Base-by-base conservation (phyloP, 2,797 vertebrate species). In the Nannoperca australis region DNA sequence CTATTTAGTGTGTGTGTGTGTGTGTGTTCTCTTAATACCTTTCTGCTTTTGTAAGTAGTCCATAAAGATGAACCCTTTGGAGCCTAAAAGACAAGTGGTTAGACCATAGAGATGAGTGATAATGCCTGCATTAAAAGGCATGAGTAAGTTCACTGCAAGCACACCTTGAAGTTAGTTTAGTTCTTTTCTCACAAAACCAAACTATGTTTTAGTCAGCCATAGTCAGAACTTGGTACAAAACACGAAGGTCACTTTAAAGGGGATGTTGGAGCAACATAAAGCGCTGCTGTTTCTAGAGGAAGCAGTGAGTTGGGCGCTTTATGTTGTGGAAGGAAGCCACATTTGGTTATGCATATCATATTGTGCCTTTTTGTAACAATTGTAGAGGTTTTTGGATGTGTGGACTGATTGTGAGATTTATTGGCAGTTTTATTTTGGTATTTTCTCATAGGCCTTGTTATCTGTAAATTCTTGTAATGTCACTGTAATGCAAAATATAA, bases 311-410 rank as follows among this genome's bases (percentile, higher is more conserved):
- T 54, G 49, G 56, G 66, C 51, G 71, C 27, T 62, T 54, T 24
- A 42, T 66, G 54, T 58, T 70, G 76, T 79, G 62, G 63, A 73
- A 24, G 61, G 40, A 82, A 78, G 77, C 72, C 81, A 88, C 55
- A 2, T 81, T 82, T 70, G 61, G 59, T 91, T 85, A 87, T 85
- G 77, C 89, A 85, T 85, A 80, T 93, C 87, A 93, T 91, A 71
- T 89, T 42, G 93, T 94, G 93, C 93, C 93, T 94, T 93, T 93
- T 89, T 85, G 61, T 74, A 84, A 58, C 55, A 72, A 51, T 65
- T 72, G 5, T 75, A 82, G 22, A 81, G 24, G 36, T 64, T 67
- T 53, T 77, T 53, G 27, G 13, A 73, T 20, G 15, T 1, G 17
- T 66, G 34, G 11, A 42, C 74, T 22, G 12, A 70, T 38, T 49